A percentile compares a stretch with the other conserved stretches of the same genome.
Conservation (phyloP, 2,113 vertebrate genomes). For the Dissostichus mawsoni region DNA sequence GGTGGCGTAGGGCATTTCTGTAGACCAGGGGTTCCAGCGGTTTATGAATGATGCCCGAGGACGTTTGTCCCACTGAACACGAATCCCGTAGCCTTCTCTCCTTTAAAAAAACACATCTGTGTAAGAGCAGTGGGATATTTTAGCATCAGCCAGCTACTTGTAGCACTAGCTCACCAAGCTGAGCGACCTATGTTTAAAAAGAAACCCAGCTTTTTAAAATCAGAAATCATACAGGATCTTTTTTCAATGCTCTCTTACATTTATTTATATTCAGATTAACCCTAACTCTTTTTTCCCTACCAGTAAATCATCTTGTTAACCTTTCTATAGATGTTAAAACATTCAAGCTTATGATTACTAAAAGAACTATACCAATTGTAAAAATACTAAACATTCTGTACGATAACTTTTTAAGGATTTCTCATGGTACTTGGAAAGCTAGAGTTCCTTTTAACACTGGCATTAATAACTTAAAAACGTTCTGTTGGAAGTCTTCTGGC, state of each 20-base stretch:
- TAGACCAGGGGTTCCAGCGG: constrained; percentile 98
- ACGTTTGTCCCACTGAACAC: constrained; percentile 96
- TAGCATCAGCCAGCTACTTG: not conserved
- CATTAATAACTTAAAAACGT: not conserved
- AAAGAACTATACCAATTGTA: not conserved
- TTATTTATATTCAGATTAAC: not conserved
- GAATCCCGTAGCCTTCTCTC: constrained; percentile 91
- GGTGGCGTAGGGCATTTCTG: constrained; percentile 92
- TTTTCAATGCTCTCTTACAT: not conserved
- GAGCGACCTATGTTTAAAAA: not conserved
- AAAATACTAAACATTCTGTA: not conserved
- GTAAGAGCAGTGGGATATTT: not conserved
- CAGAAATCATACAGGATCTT: not conserved
- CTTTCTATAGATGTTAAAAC: not conserved
- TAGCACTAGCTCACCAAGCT: not conserved
- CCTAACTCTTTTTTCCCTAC: not conserved
- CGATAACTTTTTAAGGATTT: not conserved
- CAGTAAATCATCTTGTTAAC: not conserved
- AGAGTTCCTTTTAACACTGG: not conserved
- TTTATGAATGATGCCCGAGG: constrained; percentile 91
- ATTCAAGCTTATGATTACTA: not conserved
- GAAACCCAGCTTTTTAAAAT: not conserved
- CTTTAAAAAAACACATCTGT: constrained; percentile 71
- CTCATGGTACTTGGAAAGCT: not conserved
- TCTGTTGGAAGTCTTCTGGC: constrained; percentile 35